A percentile compares a stretch with the other conserved stretches of the same genome.
phyloP scores from a whole-genome alignment of 2,113 vertebrate genomes.

The Dipodomys merriami region DNA sequence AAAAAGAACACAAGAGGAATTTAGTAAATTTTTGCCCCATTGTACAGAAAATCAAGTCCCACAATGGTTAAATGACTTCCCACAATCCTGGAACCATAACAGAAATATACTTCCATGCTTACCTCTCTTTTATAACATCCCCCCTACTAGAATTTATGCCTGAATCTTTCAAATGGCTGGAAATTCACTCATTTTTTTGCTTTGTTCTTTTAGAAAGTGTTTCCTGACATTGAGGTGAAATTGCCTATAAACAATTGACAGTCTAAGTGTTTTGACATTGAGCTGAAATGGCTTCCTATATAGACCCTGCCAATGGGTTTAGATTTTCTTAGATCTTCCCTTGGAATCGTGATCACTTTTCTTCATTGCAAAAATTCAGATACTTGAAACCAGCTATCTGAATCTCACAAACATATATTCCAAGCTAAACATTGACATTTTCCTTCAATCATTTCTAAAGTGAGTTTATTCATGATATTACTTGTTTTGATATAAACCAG shows the following conservation, averaged over 20 bases:
- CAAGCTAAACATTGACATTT: constrained; percentile 19
- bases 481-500: background rate
- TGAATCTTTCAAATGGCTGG: constrained; percentile 44
- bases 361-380: background rate
- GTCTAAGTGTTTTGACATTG: constrained; percentile 46
- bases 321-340: background rate
- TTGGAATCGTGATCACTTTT: background rate
- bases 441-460: constrained; percentile 3
- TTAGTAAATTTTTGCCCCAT: background rate
- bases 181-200: constrained; percentile 18
- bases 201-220: background rate
- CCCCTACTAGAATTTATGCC: background rate
- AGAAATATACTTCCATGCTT: background rate
- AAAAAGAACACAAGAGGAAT: background rate
- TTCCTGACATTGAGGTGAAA: constrained; percentile 58
- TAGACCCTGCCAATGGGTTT: background rate
- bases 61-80: constrained; percentile 19
- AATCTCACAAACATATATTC: background rate
- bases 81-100: background rate
- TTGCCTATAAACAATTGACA: constrained; percentile 37
- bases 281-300: constrained; percentile 35
- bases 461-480: background rate
- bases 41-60: background rate
- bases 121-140: constrained; percentile 18
- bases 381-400: background rate